Evolutionary conservation across 2,797 vertebrate genomes (phyloP), one percentile per base, ranked within the genome.

Genomic region (Nothura maculosa): DNA sequence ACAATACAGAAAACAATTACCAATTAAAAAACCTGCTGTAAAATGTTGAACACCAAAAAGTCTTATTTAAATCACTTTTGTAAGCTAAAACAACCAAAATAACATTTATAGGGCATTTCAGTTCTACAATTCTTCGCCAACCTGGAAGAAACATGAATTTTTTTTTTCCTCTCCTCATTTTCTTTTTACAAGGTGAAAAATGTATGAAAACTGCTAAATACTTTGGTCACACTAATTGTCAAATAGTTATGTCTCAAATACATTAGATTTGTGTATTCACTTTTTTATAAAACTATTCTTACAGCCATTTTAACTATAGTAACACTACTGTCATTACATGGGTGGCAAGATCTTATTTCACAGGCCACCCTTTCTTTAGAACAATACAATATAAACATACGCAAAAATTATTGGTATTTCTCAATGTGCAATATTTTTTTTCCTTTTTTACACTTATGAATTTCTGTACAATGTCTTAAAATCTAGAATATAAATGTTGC

Each of bases 221-320:
- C 98, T 98, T 98, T 98, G 98, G 98, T 98, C 98, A 98, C 98
- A 98, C 98, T 98, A 98, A 98, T 97, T 58, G 60, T 98, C 98
- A 98, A 98, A 98, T 98, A 98, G 96, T 98, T 98, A 97, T 97
- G 97, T 97, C 96, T 98, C 97, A 98, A 98, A 98, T 98, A 99
- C 98, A 98, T 98, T 98, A 98, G 96, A 97, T 98, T 98, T 98
- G 98, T 98, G 98, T 98, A 98, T 98, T 98, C 98, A 98, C 98
- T 99, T 99, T 98, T 98, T 99, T 99, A 99, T 99, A 99, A 99
- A 99, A 99, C 99, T 99, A 99, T 99, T 99, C 99, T 99, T 99
- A 99, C 99, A 99, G 99, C 99, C 98, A 98, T 99, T 98, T 98
- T 97, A 98, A 98, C 98, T 99, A 98, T 98, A 99, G 98, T 98